These are phyloP conservation scores for Micromesistius poutassou DNA, from an alignment of 2,797 vertebrate genomes.

Conservation along the genomic window DNA sequence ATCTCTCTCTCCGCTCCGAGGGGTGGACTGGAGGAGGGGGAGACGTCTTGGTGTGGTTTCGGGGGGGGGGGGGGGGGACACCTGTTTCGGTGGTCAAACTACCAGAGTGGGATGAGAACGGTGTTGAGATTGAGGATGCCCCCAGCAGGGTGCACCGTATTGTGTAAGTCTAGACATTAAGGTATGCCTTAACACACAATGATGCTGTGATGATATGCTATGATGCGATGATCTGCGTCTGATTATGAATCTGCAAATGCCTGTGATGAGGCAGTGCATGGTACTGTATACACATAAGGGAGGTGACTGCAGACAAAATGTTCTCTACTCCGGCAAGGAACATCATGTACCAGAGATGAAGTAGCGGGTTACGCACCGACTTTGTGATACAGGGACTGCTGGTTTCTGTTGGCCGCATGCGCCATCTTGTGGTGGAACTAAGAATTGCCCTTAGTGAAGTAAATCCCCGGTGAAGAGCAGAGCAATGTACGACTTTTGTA, in stretches of 20 bases:
- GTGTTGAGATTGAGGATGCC: background rate
- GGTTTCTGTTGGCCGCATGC: background rate
- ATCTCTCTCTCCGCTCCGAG: background rate
- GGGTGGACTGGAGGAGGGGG: background rate
- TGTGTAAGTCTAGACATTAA: background rate
- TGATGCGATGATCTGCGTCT: background rate
- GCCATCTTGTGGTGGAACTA: background rate
- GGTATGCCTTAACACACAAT: background rate
- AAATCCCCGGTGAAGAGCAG: background rate
- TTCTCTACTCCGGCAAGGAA: conserved; percentile 57
- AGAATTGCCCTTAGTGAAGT: background rate
- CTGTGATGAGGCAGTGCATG: background rate
- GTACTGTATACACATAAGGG: conserved; percentile 10
- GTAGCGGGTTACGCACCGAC: conserved; percentile 46
- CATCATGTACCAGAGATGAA: conserved; percentile 57
- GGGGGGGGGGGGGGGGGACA: no score
- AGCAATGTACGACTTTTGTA: background rate
- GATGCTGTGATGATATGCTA: background rate
- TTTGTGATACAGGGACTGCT: conserved; percentile 24
- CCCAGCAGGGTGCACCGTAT: background rate
- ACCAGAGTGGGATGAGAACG: background rate
- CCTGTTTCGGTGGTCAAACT: background rate
- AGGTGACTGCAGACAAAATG: conserved; percentile 51
- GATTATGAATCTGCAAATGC: background rate
- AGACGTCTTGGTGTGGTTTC: conserved; percentile 45